Evolutionary conservation across 2,888 invertebrate genomes (phyloP).

Genomic region (Galerucella calmariensis): DNA sequence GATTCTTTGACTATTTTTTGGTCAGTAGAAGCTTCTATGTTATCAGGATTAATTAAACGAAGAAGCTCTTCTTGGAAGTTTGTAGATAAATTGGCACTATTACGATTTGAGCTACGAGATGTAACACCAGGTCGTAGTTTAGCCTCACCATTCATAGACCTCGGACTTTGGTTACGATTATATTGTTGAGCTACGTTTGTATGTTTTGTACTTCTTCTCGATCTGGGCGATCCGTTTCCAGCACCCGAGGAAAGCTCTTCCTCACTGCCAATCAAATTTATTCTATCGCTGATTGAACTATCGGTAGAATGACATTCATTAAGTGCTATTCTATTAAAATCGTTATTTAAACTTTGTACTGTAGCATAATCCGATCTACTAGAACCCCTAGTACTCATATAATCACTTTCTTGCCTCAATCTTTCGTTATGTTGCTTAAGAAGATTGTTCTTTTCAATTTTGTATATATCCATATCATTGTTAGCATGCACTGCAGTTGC

Average conservation of each 20-base stretch:
- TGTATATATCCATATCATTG: slow-evolving; percentile 60
- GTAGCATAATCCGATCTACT: slow-evolving; percentile 53
- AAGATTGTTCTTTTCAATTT: slow-evolving; percentile 58
- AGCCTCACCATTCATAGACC: slow-evolving; percentile 71
- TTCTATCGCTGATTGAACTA: slow-evolving; percentile 66
- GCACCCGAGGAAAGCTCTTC: slow-evolving; percentile 70
- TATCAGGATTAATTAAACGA: slow-evolving; percentile 83
- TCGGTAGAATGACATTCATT: slow-evolving; percentile 68
- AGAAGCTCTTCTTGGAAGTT: slow-evolving; percentile 89
- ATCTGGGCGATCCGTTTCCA: slow-evolving; percentile 68
- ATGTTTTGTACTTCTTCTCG: slow-evolving; percentile 65
- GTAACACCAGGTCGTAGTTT: slow-evolving; percentile 68
- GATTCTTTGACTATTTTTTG: slow-evolving; percentile 51
- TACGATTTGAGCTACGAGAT: slow-evolving; percentile 67
- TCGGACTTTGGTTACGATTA: slow-evolving; percentile 70
- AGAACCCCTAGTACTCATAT: slow-evolving; percentile 50
- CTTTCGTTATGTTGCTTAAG: slow-evolving; percentile 61
- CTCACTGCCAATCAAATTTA: slow-evolving; percentile 64
- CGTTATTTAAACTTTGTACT: slow-evolving; percentile 51
- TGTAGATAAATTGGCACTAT: slow-evolving; percentile 72
- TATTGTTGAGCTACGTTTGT: slow-evolving; percentile 51
- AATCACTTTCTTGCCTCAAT: slow-evolving; percentile 66
- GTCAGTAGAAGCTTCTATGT: slow-evolving; percentile 62
- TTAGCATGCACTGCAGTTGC: slow-evolving; percentile 63
- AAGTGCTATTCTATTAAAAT: slow-evolving; percentile 59